Conservation (phyloP, 2,113 vertebrate species). For the Nothocercus nigrocapillus region DNA sequence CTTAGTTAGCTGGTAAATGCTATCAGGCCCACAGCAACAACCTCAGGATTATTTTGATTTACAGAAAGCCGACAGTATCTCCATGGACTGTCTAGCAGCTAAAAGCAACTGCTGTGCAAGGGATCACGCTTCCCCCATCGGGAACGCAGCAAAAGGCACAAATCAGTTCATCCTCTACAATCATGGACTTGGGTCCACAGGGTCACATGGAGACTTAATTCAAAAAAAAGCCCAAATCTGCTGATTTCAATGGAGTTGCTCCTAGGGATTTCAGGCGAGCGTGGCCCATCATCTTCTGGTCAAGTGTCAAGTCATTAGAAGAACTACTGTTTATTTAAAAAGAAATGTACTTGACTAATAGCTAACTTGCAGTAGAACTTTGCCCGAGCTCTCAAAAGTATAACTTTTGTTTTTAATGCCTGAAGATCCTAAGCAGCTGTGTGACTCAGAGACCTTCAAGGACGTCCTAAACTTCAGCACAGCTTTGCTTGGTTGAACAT, state of each 20-base stretch:
- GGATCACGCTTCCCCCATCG: background rate
- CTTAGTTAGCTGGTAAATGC: background rate
- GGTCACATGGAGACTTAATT: background rate
- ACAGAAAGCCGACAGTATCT: background rate
- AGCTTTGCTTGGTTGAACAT: background rate
- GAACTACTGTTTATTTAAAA: background rate
- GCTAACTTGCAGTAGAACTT: background rate
- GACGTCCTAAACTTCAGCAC: background rate
- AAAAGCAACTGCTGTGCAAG: background rate
- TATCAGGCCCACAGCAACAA: accelerated
- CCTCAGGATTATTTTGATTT: background rate
- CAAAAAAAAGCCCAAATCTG: background rate
- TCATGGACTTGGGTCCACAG: background rate
- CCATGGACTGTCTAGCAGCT: background rate
- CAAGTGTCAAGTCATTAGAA: background rate
- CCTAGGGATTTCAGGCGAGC: background rate
- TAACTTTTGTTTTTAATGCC: background rate
- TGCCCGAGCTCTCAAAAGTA: background rate
- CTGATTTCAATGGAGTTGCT: background rate
- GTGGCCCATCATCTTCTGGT: no score
- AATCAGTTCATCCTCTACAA: background rate
- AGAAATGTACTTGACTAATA: background rate
- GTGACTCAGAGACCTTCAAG: background rate
- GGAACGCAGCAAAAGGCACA: background rate
- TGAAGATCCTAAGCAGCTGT: background rate